Base-by-base conservation (phyloP, 1,140 invertebrate genomes). In the Drosophila parabipectinata region DNA sequence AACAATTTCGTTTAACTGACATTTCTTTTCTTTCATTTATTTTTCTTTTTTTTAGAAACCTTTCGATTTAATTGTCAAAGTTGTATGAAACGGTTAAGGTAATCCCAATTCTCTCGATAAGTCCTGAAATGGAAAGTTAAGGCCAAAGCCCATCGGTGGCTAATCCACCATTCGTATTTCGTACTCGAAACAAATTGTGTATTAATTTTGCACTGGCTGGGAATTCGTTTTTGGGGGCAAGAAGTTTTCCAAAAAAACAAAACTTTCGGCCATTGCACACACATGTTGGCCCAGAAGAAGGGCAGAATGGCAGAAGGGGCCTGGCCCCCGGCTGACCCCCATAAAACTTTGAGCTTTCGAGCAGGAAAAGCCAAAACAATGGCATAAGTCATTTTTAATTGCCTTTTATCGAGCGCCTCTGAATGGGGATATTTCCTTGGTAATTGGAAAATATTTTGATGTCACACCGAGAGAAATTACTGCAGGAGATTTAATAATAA, bases 301-400 rank as follows among this genome's bases (percentile, higher is more conserved):
- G 12, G 39, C 39, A 28, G 24, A 0, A 2, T 14, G 5, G 21
- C 37, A 18, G 12, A 2, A 41, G 2, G 24, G 61, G 41, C 39
- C 24, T 55, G 39, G 30, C 21, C 62, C 0, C 26, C 24, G 41
- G 15, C 51, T 69, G 67, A 71, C 67, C 67, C 67, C 30, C 32
- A 71, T 71, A 50, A 69, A 71, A 71, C 26, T 50, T 71, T 69
- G 44, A 57, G 44, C 44, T 32, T 45, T 44, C 44, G 26, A 41
- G 26, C 63, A 18, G 41, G 51, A 48, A 44, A 69, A 69, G 63
- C 66, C 66, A 69, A 71, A 71, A 71, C 67, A 71, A 71, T 71
- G 64, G 44, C 74, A 77, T 58, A 77, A 64, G 66, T 77, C 75
- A 64, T 77, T 72, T 77, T 77, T 77, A 77, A 77, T 77, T 77